Base-by-base conservation (phyloP, 23 tunicate species). In the Trididemnum nubilum region DNA sequence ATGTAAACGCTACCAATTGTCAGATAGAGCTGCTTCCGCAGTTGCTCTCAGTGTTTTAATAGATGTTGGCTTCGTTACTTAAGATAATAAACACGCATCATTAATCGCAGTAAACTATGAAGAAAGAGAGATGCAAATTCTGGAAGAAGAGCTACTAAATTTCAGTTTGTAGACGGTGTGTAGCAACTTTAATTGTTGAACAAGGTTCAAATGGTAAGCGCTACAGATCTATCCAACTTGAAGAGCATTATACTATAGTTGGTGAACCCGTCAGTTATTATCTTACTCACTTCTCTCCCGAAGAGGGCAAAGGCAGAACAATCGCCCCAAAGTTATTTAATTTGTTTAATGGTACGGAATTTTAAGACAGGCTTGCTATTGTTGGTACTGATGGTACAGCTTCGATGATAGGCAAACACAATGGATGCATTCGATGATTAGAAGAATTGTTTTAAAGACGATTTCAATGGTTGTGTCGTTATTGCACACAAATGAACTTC, bases 361-460 rank as follows among this genome's bases (percentile, higher is more conserved):
- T 71, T 22, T 9, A 21, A 30, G 49, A 71, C 34, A 29, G 35
- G 24, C 51, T 71, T 21, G 35, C 37, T 4, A 21, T 71, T 4
- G 51, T 31, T 21, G 77, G 77, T 30, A 7, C 77, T 29, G 77
- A 71, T 33, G 35, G 77, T 71, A 71, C 77, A 28, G 77, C 77
- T 30, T 71, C 77, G 4, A 71, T 71, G 77, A 71, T 49, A 28
- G 77, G 77, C n/a, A 30, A 35, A 71, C 35, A 30, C 51, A 71
- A 71, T 24, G 77, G 77, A 30, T 71, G 37, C 38, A 71, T 71
- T 71, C 77, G 38, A 30, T 7, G 24, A 4, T 21, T 71, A 35
- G 77, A 71, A 71, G 5, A 71, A 71, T 33, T 71, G n/a, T 33
- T 71, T 9, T n/a, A 71, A 27, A 71, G 37, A 32, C 77, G 40